A percentile compares a stretch with the other conserved stretches of the same genome.
Conservation (phyloP, 2,113 vertebrate species). For the Solea solea region DNA sequence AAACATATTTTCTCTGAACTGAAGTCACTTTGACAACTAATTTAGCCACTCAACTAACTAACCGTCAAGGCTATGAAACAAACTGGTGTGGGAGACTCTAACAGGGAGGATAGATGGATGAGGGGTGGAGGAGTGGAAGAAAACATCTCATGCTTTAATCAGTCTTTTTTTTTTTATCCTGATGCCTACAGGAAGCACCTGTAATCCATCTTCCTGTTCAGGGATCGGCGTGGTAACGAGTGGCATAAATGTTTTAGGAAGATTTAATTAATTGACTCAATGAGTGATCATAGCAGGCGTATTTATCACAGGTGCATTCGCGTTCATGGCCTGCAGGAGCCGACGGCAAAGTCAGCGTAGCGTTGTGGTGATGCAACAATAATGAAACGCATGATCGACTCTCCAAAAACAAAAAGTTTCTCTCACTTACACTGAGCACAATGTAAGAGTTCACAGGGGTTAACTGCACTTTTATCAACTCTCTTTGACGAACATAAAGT, state of each 20-base stretch:
- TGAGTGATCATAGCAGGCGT: conserved; percentile 64
- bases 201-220: conserved; percentile 70
- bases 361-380: conserved; percentile 2
- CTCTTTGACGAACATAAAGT: conserved; percentile 24
- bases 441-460: background rate
- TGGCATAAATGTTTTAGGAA: conserved; percentile 73
- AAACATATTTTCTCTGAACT: too few relatives aligned
- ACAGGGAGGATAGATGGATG: conserved; percentile 3
- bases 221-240: conserved; percentile 54
- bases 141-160: conserved; percentile 67
- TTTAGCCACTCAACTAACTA: too few relatives aligned
- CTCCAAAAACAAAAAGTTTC: too few relatives aligned
- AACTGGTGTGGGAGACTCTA: conserved; percentile 29
- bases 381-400: conserved; percentile 8
- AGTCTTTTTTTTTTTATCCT: conserved; percentile 3
- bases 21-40: background rate
- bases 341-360: conserved; percentile 61
- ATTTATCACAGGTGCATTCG: conserved; percentile 70
- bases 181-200: conserved; percentile 74
- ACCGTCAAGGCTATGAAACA: conserved; percentile 24
- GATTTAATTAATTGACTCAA: conserved; percentile 78
- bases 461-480: conserved; percentile 7
- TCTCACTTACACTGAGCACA: too few relatives aligned
- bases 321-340: conserved; percentile 52
- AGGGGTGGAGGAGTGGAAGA: conserved; percentile 34